Percentiles rank a stretch among this genome's conserved stretches.
These are phyloP conservation scores for Solenopsis invicta DNA, from an alignment of 1,140 invertebrate species.

Conservation along the genomic window DNA sequence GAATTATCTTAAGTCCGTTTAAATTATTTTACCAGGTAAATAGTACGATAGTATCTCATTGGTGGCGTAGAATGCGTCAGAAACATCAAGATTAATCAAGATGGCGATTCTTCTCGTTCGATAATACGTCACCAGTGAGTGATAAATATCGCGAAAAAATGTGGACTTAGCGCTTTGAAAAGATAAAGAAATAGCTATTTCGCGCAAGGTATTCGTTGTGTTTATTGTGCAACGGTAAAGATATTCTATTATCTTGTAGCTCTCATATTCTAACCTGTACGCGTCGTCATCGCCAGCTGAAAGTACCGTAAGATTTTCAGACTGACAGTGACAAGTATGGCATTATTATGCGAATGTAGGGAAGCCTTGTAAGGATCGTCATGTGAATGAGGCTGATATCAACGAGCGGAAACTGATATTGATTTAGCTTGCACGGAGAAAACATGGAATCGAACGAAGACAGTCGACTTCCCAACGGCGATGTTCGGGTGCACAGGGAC, in stretches of 20 bases:
- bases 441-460: conserved; percentile 73
- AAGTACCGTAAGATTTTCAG: neutral
- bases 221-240: neutral
- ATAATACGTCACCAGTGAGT: conserved; percentile 64
- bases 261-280: conserved; percentile 60
- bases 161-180: conserved; percentile 47
- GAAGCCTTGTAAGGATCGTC: neutral
- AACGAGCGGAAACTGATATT: conserved; percentile 20
- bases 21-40: too few relatives aligned
- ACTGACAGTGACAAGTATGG: neutral
- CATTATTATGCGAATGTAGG: neutral
- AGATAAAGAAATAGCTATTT: conserved; percentile 4
- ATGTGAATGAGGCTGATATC: neutral
- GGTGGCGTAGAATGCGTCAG: too few relatives aligned
- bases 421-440: conserved; percentile 25
- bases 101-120: neutral
- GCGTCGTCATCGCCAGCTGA: neutral
- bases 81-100: too few relatives aligned
- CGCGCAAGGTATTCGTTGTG: neutral
- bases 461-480: conserved; percentile 71
- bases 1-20: too few relatives aligned
- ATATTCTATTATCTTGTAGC: neutral
- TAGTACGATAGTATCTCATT: too few relatives aligned
- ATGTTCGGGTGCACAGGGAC: conserved; percentile 72
- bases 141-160: conserved; percentile 61